Conservation (phyloP, 2,888 invertebrate genomes). For the Sclerodermus sp. region DNA sequence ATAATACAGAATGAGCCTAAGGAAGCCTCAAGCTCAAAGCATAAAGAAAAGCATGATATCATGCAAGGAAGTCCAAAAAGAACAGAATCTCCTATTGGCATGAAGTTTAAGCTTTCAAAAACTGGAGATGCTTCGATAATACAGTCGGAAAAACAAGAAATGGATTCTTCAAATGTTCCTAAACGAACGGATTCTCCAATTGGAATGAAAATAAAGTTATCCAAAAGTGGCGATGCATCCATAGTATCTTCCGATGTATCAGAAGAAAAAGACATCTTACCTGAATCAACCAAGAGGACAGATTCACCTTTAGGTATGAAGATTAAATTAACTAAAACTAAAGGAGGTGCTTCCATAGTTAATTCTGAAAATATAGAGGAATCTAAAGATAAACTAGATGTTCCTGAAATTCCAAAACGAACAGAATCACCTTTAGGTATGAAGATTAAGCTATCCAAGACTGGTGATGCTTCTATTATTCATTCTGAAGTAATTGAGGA, state of each 20-base stretch:
- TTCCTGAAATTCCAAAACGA: conserved; percentile 37
- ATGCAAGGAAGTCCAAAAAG: conserved; percentile 30
- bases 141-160: conserved; percentile 32
- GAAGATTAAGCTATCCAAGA: conserved; percentile 49
- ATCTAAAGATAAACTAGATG: conserved; percentile 24
- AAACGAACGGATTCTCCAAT: conserved; percentile 39
- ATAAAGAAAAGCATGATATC: conserved; percentile 30
- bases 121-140: conserved; percentile 43
- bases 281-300: conserved; percentile 39
- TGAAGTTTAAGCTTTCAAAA: conserved; percentile 51
- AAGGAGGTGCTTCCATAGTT: conserved; percentile 41
- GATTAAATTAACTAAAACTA: conserved; percentile 42
- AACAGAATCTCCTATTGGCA: conserved; percentile 41
- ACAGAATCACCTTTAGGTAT: conserved; percentile 50
- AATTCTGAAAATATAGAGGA: conserved; percentile 28
- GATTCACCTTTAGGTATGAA: conserved; percentile 53
- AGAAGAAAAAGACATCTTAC: conserved; percentile 29
- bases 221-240: conserved; percentile 43
- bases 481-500: conserved; percentile 39
- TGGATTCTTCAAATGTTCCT: conserved; percentile 23
- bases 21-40: conserved; percentile 21
- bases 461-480: conserved; percentile 44
- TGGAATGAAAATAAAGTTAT: conserved; percentile 51
- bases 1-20: conserved; percentile 35
- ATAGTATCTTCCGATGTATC: conserved; percentile 33